A percentile compares a stretch with the other conserved stretches of the same genome.
These are phyloP conservation scores for Panorpa germanica DNA, from an alignment of 2,888 invertebrate genomes.

Conservation along the genomic window DNA sequence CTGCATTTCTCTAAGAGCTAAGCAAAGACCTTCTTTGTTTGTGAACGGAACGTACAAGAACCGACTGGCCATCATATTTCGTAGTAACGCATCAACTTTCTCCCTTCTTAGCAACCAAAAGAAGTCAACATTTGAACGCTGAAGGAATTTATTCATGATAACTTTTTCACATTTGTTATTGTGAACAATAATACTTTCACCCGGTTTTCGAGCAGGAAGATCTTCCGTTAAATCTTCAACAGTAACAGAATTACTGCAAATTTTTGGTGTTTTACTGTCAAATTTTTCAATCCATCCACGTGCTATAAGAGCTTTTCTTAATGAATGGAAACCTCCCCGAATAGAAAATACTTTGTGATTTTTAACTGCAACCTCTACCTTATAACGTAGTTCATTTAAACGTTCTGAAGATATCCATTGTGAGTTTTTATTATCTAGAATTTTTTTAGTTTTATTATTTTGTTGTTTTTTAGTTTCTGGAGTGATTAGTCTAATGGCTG, in stretches of 20 bases:
- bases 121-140: conserved; percentile 65
- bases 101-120: conserved; percentile 81
- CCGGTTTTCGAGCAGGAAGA: conserved; percentile 21
- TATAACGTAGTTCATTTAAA: conserved; percentile 40
- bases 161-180: conserved; percentile 45
- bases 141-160: conserved; percentile 56
- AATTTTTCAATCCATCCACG: conserved; percentile 44
- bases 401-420: conserved; percentile 41
- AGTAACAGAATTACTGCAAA: conserved; percentile 24
- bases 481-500: no score
- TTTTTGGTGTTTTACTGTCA: conserved; percentile 20
- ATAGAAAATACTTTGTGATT: conserved; percentile 48
- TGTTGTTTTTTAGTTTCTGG: no score
- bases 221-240: conserved; percentile 21
- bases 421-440: conserved; percentile 7
- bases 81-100: conserved; percentile 22
- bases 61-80: conserved; percentile 52
- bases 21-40: conserved; percentile 76
- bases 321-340: conserved; percentile 50
- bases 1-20: conserved; percentile 60
- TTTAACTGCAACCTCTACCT: conserved; percentile 42
- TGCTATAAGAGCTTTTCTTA: conserved; percentile 44
- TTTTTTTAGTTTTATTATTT: no score
- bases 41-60: conserved; percentile 78
- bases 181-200: conserved; percentile 25